Evolutionary conservation across 1,140 invertebrate genomes (phyloP).

Genomic region (Apis dorsata): DNA sequence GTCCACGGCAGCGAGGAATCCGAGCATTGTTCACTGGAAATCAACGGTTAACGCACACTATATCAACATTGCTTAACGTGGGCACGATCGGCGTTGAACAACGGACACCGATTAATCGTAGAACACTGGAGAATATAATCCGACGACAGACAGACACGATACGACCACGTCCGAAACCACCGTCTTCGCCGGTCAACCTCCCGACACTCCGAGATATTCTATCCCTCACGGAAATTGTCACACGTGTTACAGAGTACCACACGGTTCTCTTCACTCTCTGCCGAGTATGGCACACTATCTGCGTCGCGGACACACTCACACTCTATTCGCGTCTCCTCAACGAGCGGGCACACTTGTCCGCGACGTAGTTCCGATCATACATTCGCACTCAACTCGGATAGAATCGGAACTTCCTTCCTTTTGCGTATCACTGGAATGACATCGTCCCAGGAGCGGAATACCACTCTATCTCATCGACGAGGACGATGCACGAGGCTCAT

Average conservation of each 20-base stretch:
- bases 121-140: constrained; percentile 26
- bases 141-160: constrained; percentile 22
- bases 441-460: constrained; percentile 36
- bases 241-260: constrained; percentile 50
- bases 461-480: constrained; percentile 33
- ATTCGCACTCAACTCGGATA: constrained; percentile 14
- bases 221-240: constrained; percentile 50
- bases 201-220: not conserved
- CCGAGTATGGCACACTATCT: constrained; percentile 24
- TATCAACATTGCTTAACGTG: constrained; percentile 49
- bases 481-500: constrained; percentile 57
- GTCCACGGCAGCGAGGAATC: constrained; percentile 42
- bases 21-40: constrained; percentile 53
- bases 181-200: constrained; percentile 1
- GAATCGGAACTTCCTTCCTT: not conserved
- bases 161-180: constrained; percentile 8
- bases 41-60: constrained; percentile 48
- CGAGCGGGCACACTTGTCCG: not conserved
- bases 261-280: not conserved
- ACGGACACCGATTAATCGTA: not conserved
- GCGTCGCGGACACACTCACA: constrained; percentile 10
- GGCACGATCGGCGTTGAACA: constrained; percentile 16
- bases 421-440: constrained; percentile 32
- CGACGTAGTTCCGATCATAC: constrained; percentile 40
- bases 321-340: constrained; percentile 1